These are phyloP conservation scores for Pissodes strobi DNA, from an alignment of 1,140 invertebrate species.

Conservation along the genomic window DNA sequence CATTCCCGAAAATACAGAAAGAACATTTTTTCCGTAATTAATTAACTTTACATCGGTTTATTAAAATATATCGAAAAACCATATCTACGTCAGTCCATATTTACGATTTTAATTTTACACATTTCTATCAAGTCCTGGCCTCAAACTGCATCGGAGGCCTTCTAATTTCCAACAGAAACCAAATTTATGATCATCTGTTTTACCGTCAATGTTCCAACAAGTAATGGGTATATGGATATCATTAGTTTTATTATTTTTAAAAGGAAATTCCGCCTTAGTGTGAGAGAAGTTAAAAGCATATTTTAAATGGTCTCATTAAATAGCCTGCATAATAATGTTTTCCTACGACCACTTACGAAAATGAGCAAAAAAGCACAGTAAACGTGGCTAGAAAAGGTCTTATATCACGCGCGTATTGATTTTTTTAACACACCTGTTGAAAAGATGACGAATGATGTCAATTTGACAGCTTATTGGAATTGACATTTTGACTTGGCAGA, in stretches of 20 bases:
- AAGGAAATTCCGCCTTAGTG: constrained; percentile 11
- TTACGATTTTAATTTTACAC: neutral
- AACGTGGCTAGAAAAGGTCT: too few species aligned
- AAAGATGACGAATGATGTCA: too few species aligned
- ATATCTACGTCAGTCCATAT: neutral
- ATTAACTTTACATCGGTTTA: neutral
- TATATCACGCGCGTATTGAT: too few species aligned
- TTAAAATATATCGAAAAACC: neutral
- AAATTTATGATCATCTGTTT: neutral
- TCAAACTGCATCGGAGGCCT: neutral
- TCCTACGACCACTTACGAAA: too few species aligned
- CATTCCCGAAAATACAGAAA: too few species aligned
- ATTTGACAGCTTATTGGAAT: too few species aligned
- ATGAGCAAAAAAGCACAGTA: too few species aligned
- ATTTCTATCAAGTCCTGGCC: neutral
- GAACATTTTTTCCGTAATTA: too few species aligned
- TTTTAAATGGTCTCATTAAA: constrained; percentile 22
- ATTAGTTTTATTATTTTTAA: constrained; percentile 20
- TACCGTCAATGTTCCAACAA: neutral
- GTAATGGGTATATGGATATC: constrained; percentile 11
- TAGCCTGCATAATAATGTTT: constrained; percentile 10
- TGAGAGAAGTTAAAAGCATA: neutral
- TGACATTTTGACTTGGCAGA: too few species aligned
- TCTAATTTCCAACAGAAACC: constrained; percentile 1
- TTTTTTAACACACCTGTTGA: too few species aligned